Evolutionary conservation across 2,888 invertebrate species (phyloP).

Genomic region (Oscheius sp.): DNA sequence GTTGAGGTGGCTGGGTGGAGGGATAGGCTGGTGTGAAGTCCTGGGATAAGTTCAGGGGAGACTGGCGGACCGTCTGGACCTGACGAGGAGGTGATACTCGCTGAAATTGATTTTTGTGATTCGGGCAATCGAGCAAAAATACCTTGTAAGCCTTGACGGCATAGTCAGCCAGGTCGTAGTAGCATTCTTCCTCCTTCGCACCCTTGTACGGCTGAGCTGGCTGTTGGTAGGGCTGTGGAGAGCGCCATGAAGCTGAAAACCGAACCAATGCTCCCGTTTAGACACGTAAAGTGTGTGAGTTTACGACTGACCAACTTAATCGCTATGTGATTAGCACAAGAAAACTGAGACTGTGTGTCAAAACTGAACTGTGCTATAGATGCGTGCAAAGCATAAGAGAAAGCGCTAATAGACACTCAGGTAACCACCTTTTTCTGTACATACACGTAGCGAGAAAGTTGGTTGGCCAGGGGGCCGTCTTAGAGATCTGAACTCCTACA

Average conservation of each 20-base stretch:
- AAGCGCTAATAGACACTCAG: slow-evolving; percentile 5
- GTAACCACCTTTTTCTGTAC: slow-evolving; percentile 24
- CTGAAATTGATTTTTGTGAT: neutral
- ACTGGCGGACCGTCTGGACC: slow-evolving; percentile 24
- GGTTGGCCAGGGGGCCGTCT: slow-evolving; percentile 5
- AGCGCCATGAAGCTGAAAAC: slow-evolving; percentile 17
- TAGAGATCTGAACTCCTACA: slow-evolving; percentile 29
- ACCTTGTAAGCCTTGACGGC: slow-evolving; percentile 40
- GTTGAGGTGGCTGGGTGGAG: slow-evolving; percentile 52
- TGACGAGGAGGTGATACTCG: slow-evolving; percentile 39
- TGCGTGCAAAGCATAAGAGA: slow-evolving; percentile 23
- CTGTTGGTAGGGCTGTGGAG: slow-evolving; percentile 33
- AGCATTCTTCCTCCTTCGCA: slow-evolving; percentile 46
- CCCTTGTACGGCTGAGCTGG: slow-evolving; percentile 37
- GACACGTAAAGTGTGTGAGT: neutral
- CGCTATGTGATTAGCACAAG: slow-evolving; percentile 24
- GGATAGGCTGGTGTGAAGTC: slow-evolving; percentile 51
- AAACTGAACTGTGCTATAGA: too few species aligned
- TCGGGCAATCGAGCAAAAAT: neutral
- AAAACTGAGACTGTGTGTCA: slow-evolving; percentile 4
- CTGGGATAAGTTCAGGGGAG: slow-evolving; percentile 37
- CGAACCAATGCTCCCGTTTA: too few species aligned
- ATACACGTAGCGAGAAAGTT: slow-evolving; percentile 30
- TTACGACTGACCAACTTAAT: slow-evolving; percentile 21
- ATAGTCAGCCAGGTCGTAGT: slow-evolving; percentile 54